Evolutionary conservation across 2,888 invertebrate genomes (phyloP).

Genomic region (Caenorhabditis afra): DNA sequence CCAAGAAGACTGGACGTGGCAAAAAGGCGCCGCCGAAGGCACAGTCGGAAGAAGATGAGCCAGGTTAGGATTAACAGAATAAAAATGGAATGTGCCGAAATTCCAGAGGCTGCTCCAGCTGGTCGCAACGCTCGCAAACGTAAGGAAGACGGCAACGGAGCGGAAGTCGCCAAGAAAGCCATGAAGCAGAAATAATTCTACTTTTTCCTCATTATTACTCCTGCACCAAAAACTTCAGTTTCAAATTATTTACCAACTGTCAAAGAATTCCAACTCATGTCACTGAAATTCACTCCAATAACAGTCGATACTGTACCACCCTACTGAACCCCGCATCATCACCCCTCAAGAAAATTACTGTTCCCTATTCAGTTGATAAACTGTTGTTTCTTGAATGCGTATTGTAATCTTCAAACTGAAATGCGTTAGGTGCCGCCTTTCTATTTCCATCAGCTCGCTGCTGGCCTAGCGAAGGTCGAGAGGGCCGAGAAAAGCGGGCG

Average conservation of each 20-base stretch:
- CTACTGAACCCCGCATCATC: neutral
- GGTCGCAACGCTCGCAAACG: conserved; percentile 20
- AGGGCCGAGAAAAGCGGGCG: conserved; percentile 15
- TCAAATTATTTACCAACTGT: neutral
- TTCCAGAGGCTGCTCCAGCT: neutral
- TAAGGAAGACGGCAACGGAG: conserved; percentile 8
- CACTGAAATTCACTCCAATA: too few species aligned
- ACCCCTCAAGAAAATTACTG: neutral
- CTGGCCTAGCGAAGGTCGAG: conserved; percentile 1
- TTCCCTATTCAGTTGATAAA: neutral
- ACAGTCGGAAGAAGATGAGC: neutral
- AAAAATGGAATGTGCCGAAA: too few species aligned
- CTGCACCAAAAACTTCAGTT: neutral
- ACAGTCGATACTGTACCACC: neutral
- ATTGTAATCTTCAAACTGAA: too few species aligned
- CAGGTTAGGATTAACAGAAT: neutral
- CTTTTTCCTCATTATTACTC: neutral
- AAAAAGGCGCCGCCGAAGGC: neutral
- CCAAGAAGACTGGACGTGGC: conserved; percentile 10
- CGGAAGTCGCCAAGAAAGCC: conserved; percentile 7
- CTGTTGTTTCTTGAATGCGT: too few species aligned
- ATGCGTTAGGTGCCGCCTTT: too few species aligned
- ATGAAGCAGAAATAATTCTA: conserved; percentile 12
- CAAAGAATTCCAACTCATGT: too few species aligned
- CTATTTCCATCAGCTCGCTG: too few species aligned